phyloP scores from a whole-genome alignment of 2,888 invertebrate genomes.

The Colletes collaris region DNA sequence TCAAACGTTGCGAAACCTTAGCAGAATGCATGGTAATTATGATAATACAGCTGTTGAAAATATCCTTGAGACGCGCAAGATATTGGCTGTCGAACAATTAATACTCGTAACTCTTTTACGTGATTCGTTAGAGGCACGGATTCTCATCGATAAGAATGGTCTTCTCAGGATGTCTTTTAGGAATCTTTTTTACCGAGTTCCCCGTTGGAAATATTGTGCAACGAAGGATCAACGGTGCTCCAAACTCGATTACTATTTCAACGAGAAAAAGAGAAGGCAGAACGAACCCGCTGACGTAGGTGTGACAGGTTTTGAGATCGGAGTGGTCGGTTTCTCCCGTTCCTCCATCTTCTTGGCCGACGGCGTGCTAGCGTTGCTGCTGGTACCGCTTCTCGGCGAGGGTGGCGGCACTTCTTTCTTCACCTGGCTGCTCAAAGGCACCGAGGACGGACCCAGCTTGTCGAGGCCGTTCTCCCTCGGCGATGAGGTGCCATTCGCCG shows the following conservation, averaged over 20 bases:
- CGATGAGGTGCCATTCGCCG: conserved; percentile 93
- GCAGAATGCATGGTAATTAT: no score
- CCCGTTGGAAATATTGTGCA: no score
- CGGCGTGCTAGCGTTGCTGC: conserved; percentile 95
- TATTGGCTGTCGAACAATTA: no score
- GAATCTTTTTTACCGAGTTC: no score
- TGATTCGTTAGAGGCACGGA: no score
- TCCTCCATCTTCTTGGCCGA: conserved; percentile 93
- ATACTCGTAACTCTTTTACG: no score
- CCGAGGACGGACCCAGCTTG: conserved; percentile 85
- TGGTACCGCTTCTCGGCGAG: conserved; percentile 88
- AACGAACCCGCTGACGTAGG: conserved; percentile 87
- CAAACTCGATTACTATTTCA: not conserved
- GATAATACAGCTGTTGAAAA: no score
- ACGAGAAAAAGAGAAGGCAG: not conserved
- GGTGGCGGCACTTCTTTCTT: conserved; percentile 87
- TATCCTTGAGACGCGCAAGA: no score
- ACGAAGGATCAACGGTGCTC: not conserved
- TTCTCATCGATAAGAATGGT: no score
- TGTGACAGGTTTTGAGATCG: conserved; percentile 95
- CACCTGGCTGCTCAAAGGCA: conserved; percentile 77
- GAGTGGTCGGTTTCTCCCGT: conserved; percentile 94
- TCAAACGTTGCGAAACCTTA: no score
- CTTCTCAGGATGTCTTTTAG: no score
- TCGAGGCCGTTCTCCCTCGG: conserved; percentile 94